phyloP scores from a whole-genome alignment of 2,888 invertebrate species.

The Orthosia gothica region DNA sequence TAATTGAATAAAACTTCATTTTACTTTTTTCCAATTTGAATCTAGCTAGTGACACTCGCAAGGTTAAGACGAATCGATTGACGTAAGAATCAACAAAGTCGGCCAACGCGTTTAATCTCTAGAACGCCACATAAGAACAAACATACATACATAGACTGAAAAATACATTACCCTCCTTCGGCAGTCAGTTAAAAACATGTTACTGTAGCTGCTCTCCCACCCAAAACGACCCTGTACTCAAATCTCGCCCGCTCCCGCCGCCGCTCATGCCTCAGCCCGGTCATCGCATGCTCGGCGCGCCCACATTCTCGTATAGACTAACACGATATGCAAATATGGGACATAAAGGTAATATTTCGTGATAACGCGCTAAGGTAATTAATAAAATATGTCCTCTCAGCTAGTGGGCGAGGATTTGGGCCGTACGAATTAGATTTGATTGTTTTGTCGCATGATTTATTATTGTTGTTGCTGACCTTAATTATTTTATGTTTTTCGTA shows the following conservation, averaged over 20 bases:
- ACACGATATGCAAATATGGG: conserved; percentile 90
- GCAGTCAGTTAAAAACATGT: too few relatives aligned
- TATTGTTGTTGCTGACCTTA: conserved; percentile 75
- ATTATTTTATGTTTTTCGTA: conserved; percentile 71
- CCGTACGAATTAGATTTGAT: conserved; percentile 81
- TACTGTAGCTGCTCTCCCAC: too few relatives aligned
- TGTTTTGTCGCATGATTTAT: conserved; percentile 83
- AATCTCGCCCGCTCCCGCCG: conserved; percentile 48
- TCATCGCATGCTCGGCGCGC: conserved; percentile 85
- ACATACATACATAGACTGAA: too few relatives aligned
- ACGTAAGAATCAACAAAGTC: too few relatives aligned
- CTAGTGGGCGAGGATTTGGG: conserved; percentile 80
- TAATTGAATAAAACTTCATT: too few relatives aligned
- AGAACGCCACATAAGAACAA: too few relatives aligned
- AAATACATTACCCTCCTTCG: too few relatives aligned
- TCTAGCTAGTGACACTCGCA: too few relatives aligned
- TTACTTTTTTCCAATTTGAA: too few relatives aligned
- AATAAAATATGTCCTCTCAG: conserved; percentile 89
- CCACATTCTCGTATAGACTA: conserved; percentile 83
- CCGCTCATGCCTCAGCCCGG: conserved; percentile 3
- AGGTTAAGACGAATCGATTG: too few relatives aligned
- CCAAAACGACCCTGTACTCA: too few relatives aligned
- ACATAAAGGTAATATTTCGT: conserved; percentile 91
- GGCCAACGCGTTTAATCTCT: too few relatives aligned
- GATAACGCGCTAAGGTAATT: conserved; percentile 87